Base-by-base conservation (phyloP, 2,888 invertebrate genomes). In the Lasioglossum calceatum region DNA sequence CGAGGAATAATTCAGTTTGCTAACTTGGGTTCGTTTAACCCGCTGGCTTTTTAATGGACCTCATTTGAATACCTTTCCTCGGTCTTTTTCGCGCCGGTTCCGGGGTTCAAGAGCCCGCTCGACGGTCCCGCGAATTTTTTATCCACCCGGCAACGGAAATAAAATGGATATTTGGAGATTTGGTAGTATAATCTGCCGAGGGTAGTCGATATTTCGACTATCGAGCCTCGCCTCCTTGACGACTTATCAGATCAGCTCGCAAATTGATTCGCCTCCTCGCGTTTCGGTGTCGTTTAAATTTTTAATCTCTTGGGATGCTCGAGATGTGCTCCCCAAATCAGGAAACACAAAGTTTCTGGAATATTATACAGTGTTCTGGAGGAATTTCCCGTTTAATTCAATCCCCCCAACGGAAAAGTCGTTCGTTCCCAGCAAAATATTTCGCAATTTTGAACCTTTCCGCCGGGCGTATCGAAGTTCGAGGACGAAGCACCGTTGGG, bases 1-100 rank as follows among this genome's bases (percentile, higher is more conserved):
- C n/a, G 42, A 16, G 42, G 44, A 82, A 80, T 81, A 74, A 67
- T 80, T 80, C 67, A 73, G 64, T 80, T 80, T 74, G 81, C 73
- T 54, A 74, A 82, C 42, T 73, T 16, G 50, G 64, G 16, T 73
- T 79, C 80, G 73, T 79, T 79, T 67, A 82, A 80, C 32, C 64
- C 50, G 27, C 36, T 67, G 72, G 39, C 44, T 44, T 54, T 73
- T 67, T 79, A 54, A 80, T 73, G 64, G 73, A 74, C 32, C 72
- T 74, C 36, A 27, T 73, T 82, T 54, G 50, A 81, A 79, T 78
- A 78, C 36, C 71, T 54, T 14, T 64, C 61, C 79, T 23, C 72
- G 79, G 36, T 72, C 72, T 39, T 50, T 72, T 79, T 72, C 42
- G 44, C 71, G 39, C 42, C n/a, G 42, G n/a, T 36, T 23, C 23